These are phyloP conservation scores for Strigamia maritima DNA, from an alignment of 2,888 invertebrate species.

Conservation along the genomic window DNA sequence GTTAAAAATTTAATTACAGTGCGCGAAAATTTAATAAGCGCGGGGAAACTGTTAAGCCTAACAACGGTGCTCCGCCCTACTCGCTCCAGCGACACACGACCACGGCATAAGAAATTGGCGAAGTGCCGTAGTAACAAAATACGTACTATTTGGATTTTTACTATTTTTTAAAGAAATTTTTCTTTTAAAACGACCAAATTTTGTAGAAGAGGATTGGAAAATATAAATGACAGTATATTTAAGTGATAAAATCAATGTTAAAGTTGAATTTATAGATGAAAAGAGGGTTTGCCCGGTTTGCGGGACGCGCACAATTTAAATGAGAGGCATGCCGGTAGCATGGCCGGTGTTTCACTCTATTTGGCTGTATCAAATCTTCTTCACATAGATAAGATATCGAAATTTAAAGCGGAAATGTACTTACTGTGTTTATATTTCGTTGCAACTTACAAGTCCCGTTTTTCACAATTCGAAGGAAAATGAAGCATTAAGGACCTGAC, in stretches of 20 bases:
- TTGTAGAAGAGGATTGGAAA: too few relatives aligned
- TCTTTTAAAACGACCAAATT: background rate
- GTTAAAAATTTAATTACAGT: background rate
- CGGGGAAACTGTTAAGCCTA: background rate
- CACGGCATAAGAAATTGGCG: background rate
- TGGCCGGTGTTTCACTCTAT: background rate
- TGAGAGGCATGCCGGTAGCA: background rate
- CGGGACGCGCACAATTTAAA: background rate
- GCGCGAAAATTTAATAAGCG: background rate
- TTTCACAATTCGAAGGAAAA: background rate
- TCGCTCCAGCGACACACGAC: background rate
- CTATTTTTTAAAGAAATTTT: too few relatives aligned
- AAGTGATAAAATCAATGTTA: too few relatives aligned
- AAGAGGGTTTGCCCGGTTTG: background rate
- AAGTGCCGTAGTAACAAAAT: background rate
- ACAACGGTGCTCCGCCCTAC: background rate
- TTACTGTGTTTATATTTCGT: background rate
- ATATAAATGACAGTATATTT: too few relatives aligned
- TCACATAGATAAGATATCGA: background rate
- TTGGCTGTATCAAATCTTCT: too few relatives aligned
- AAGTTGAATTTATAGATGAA: background rate
- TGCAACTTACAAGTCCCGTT: background rate
- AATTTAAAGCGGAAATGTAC: background rate
- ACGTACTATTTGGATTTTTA: background rate
- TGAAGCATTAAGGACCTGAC: background rate